A percentile compares a stretch with the other conserved stretches of the same genome.
These are phyloP conservation scores for Sus scrofa DNA, from an alignment of 2,113 vertebrate genomes.

Conservation along the genomic window T2T-Sscrofa CM000815.6:100141001-100141500, in stretches of 20 bases:
- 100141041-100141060: accelerated
- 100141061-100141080: background rate
- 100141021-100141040: background rate
- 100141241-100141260: background rate
- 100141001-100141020: background rate
- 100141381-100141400: background rate
- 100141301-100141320: background rate
- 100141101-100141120: background rate
- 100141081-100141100: accelerated
- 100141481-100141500: no score
- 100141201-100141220: background rate
- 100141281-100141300: background rate
- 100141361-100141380: background rate
- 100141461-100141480: no score
- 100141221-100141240: background rate
- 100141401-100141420: no score
- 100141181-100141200: background rate
- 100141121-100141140: background rate
- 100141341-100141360: background rate
- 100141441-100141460: no score
- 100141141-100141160: background rate
- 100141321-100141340: background rate
- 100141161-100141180: background rate
- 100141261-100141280: background rate
- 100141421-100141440: no score